phyloP scores from a whole-genome alignment of 2,113 vertebrate species.

The Monopterus albus region DNA sequence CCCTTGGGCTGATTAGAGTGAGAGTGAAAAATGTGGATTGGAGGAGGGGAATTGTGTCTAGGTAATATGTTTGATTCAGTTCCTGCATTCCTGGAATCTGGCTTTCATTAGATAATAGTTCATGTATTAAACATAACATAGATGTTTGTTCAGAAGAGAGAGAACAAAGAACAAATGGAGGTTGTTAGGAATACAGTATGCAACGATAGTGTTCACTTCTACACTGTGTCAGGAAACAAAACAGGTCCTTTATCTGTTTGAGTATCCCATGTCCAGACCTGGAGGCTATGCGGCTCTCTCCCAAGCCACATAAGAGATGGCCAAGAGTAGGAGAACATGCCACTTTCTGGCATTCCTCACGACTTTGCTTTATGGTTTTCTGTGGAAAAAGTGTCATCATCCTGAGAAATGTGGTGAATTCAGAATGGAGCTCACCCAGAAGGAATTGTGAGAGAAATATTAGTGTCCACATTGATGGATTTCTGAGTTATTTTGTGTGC shows the following conservation, averaged over 20 bases:
- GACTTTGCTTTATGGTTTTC: conserved; percentile 27
- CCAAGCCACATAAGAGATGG: conserved; percentile 42
- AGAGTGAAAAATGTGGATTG: conserved; percentile 73
- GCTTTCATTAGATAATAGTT: conserved; percentile 73
- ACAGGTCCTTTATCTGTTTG: conserved; percentile 19
- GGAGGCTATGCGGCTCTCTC: conserved; percentile 38
- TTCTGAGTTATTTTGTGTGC: not conserved
- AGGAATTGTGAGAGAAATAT: conserved; percentile 39
- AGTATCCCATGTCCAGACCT: conserved; percentile 42
- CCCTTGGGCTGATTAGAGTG: conserved; percentile 73
- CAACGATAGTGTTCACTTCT: conserved; percentile 13
- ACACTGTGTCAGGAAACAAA: conserved; percentile 31
- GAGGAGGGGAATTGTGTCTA: conserved; percentile 59
- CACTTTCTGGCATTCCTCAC: conserved; percentile 16
- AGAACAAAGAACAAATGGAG: conserved; percentile 34
- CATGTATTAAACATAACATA: conserved; percentile 67
- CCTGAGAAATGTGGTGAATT: conserved; percentile 42
- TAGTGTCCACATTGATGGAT: conserved; percentile 11
- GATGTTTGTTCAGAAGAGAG: conserved; percentile 28
- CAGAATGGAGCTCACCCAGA: conserved; percentile 31
- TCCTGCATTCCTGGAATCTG: conserved; percentile 72
- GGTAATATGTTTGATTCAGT: conserved; percentile 71
- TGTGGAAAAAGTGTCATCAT: conserved; percentile 49
- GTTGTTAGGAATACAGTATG: conserved; percentile 30
- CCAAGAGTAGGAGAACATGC: conserved; percentile 40